A percentile compares a stretch with the other conserved stretches of the same genome.
Evolutionary conservation across 2,113 vertebrate species (phyloP).

Genomic region (Meleagris gallopavo): DNA sequence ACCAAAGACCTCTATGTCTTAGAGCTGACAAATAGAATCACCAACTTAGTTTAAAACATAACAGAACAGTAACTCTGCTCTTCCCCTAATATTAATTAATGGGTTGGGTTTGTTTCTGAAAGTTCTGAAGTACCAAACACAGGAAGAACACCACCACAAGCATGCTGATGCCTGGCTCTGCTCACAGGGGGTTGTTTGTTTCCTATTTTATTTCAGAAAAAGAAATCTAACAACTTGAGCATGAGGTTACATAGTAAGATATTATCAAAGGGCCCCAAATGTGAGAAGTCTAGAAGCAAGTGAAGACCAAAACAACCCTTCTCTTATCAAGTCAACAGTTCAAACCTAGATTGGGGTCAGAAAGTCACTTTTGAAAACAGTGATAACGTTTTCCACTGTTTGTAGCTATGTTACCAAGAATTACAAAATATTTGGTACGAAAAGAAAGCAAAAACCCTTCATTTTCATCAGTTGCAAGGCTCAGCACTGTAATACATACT

Average conservation of each 20-base stretch:
- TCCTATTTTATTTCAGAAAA: neutral
- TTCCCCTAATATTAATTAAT: neutral
- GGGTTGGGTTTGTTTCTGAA: neutral
- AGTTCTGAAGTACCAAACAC: neutral
- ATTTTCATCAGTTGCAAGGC: neutral
- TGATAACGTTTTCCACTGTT: neutral
- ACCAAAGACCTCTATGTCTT: neutral
- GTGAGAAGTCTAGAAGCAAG: neutral
- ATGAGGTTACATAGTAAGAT: neutral
- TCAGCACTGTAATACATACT: neutral
- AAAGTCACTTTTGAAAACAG: neutral
- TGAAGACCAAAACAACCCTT: neutral
- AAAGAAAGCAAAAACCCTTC: neutral
- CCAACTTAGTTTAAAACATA: neutral
- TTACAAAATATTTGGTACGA: neutral
- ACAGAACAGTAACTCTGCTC: no score
- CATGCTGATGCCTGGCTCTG: neutral
- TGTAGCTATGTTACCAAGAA: neutral
- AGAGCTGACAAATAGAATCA: neutral
- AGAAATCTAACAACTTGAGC: neutral
- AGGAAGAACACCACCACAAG: neutral
- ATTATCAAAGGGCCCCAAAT: neutral
- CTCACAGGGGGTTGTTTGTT: neutral
- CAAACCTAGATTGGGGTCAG: neutral
- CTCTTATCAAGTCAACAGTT: neutral